Evolutionary conservation across 2,113 vertebrate genomes (phyloP).

Genomic region (Aix galericulata): DNA sequence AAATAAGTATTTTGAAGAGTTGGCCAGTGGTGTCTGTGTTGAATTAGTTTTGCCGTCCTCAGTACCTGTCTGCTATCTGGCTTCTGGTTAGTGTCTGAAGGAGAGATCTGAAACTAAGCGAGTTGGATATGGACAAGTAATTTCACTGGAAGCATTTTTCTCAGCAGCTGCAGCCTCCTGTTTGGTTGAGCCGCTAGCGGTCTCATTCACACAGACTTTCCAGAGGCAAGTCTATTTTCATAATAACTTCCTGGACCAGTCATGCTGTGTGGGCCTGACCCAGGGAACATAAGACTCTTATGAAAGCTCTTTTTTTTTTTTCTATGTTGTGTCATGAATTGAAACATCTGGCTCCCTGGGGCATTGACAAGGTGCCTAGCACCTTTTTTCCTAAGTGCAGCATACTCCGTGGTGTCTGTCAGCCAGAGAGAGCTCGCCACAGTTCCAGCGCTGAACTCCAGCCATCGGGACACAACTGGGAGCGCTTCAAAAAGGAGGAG

Average conservation of each 20-base stretch:
- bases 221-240: conserved; percentile 53
- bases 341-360: conserved; percentile 17
- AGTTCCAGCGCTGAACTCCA: conserved; percentile 33
- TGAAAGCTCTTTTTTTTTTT: conserved; percentile 47
- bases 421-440: background rate
- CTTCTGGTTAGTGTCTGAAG: conserved; percentile 10
- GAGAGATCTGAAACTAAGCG: background rate
- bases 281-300: conserved; percentile 22
- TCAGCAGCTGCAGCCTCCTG: conserved; percentile 54
- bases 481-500: conserved; percentile 3
- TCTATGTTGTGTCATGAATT: conserved; percentile 45
- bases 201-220: conserved; percentile 41
- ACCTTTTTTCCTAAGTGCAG: conserved; percentile 5
- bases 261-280: conserved; percentile 57
- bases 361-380: conserved; percentile 41
- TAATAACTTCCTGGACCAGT: conserved; percentile 54
- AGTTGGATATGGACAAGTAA: background rate
- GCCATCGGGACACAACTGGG: background rate
- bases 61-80: background rate
- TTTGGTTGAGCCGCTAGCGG: background rate
- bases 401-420: background rate
- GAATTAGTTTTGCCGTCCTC: background rate
- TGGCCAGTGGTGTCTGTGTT: background rate
- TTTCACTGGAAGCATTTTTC: conserved; percentile 17
- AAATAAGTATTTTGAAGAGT: background rate